Conservation (phyloP, 2,888 invertebrate species). For the Dioctria rufipes region DNA sequence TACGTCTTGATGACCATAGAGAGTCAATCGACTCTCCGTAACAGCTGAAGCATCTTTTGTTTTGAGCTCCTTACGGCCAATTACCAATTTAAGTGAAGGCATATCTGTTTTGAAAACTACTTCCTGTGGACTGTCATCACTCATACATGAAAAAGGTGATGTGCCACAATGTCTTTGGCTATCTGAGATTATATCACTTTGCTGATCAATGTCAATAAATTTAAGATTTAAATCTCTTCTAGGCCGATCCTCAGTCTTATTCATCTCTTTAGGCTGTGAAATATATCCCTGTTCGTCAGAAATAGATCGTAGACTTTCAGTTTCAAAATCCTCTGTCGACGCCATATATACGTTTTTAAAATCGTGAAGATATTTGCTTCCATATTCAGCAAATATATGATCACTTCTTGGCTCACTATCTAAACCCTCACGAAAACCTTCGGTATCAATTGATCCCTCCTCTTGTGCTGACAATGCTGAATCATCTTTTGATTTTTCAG, state of each 20-base stretch:
- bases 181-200: slow-evolving; percentile 40
- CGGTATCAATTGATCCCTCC: slow-evolving; percentile 59
- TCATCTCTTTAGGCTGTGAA: background rate
- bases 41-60: slow-evolving; percentile 73
- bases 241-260: slow-evolving; percentile 3
- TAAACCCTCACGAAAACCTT: slow-evolving; percentile 55
- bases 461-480: slow-evolving; percentile 58
- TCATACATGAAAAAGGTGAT: slow-evolving; percentile 58
- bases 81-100: slow-evolving; percentile 72
- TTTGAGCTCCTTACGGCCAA: slow-evolving; percentile 73
- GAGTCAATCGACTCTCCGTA: slow-evolving; percentile 73
- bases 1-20: slow-evolving; percentile 73
- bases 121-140: slow-evolving; percentile 53
- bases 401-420: slow-evolving; percentile 22
- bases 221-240: slow-evolving; percentile 58
- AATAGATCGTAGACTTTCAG: slow-evolving; percentile 54
- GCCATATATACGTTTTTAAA: slow-evolving; percentile 53
- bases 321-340: slow-evolving; percentile 61
- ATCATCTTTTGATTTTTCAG: slow-evolving; percentile 53
- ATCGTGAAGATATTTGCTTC: slow-evolving; percentile 25
- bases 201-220: slow-evolving; percentile 41
- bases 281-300: background rate
- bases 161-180: slow-evolving; percentile 57
- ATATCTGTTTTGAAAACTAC: slow-evolving; percentile 43
- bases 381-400: slow-evolving; percentile 16